Base-by-base conservation (phyloP, 2,797 vertebrate genomes). In the Centroberyx gerrardi region DNA sequence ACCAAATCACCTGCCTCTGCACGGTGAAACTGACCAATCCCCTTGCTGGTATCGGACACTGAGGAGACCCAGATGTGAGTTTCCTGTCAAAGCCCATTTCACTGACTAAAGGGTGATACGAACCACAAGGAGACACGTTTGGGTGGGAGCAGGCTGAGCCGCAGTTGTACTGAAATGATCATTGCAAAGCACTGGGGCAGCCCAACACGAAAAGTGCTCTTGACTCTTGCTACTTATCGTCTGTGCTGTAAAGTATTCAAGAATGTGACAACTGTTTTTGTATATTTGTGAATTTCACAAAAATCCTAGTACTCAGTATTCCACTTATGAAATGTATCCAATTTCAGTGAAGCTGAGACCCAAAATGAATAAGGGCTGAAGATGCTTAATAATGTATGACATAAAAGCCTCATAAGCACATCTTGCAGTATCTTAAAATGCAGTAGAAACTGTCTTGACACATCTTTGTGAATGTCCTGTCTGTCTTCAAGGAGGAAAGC, bases 161-260 rank as follows among this genome's bases (percentile, higher is more conserved):
- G 53, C 64, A 71, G 38, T 38, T 42, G 55, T 56, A 56, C 36
- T 66, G 8, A 75, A 70, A 61, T 31, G 17, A 74, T 72, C 29
- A n/a, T 65, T 27, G 70, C 62, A 63, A 46, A 44, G 48, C 40
- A 27, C 52, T 62, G 54, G 40, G 38, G 22, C 22, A 12, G 3
- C 29, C 5, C 28, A 27, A 59, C 5, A 5, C 8, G 40, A 55
- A 18, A 22, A 67, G 66, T 59, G 52, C 51, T 69, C 64, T 28
- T 2, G 2, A 64, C 72, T 79, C 69, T 22, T 67, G 22, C 59
- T 78, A 6, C 36, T 51, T 28, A 70, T 85, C 63, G 1, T 62
- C 74, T 78, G 72, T 84, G 81, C 81, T 84, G 81, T 70, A 46
- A 38, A 51, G 40, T 88, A 83, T 68, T 67, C 4, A 49, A 62